A percentile compares a stretch with the other conserved stretches of the same genome.
Evolutionary conservation across 2,888 invertebrate species (phyloP).

Genomic region (Fragum fragum): DNA sequence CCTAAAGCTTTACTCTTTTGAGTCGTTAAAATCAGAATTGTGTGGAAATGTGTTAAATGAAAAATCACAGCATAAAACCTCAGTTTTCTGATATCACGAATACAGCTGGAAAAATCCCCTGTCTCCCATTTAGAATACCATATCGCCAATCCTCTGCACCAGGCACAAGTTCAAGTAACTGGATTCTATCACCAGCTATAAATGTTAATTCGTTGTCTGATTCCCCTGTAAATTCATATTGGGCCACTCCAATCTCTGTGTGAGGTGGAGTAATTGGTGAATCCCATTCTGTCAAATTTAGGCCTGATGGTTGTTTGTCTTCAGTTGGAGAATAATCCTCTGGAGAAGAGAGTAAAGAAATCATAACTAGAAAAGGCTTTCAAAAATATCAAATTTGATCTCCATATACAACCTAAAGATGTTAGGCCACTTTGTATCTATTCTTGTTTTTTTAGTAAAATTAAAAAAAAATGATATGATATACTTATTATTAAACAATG

Average conservation of each 20-base stretch:
- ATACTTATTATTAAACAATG: too few relatives aligned
- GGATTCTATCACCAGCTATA: slow-evolving; percentile 86
- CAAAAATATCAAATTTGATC: too few relatives aligned
- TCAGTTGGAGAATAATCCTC: neutral
- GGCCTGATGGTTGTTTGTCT: neutral
- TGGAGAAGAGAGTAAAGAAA: too few relatives aligned
- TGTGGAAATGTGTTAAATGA: neutral
- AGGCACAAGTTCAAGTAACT: slow-evolving; percentile 90
- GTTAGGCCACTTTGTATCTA: too few relatives aligned
- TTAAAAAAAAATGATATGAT: too few relatives aligned
- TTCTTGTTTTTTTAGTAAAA: too few relatives aligned
- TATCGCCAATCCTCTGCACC: slow-evolving; percentile 81
- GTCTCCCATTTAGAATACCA: slow-evolving; percentile 73
- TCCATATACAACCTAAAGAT: too few relatives aligned
- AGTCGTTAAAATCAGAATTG: neutral
- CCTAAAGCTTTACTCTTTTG: neutral
- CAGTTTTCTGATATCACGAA: slow-evolving; percentile 67
- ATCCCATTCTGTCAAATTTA: neutral
- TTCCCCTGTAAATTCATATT: slow-evolving; percentile 79
- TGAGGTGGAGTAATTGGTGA: neutral
- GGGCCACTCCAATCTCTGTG: slow-evolving; percentile 62
- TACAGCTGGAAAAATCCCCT: slow-evolving; percentile 79
- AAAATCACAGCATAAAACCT: neutral
- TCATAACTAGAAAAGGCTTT: too few relatives aligned
- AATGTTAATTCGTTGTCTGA: slow-evolving; percentile 78